A percentile compares a stretch with the other conserved stretches of the same genome.
phyloP scores from a whole-genome alignment of 2,113 vertebrate species.

The Centropus unirufus region DNA sequence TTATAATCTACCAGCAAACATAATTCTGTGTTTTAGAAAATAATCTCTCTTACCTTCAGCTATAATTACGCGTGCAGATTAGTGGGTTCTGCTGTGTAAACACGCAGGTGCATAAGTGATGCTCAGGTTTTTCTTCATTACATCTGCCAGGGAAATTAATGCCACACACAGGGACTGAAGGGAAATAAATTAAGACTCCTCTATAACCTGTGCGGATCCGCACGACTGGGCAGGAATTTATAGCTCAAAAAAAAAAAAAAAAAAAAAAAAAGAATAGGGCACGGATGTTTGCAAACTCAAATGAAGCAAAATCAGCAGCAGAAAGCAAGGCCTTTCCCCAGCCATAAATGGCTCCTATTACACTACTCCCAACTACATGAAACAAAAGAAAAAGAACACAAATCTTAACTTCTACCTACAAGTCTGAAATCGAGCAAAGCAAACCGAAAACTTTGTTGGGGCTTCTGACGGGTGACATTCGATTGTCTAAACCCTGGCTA shows the following conservation, averaged over 20 bases:
- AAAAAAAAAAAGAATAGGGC: background rate
- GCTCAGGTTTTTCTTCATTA: constrained; percentile 64
- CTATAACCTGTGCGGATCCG: background rate
- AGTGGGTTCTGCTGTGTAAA: constrained; percentile 65
- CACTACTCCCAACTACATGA: background rate
- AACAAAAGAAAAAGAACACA: background rate
- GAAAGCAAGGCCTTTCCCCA: constrained; percentile 32
- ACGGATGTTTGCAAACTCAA: background rate
- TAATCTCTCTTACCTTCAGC: constrained; percentile 50
- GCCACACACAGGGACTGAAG: constrained; percentile 37
- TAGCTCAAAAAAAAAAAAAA: background rate
- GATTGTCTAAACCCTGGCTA: background rate
- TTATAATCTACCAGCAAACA: constrained; percentile 68
- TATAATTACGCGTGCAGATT: constrained; percentile 54
- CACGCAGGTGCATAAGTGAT: constrained; percentile 45
- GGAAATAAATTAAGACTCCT: constrained; percentile 51
- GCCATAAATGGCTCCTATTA: constrained; percentile 3
- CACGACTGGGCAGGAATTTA: constrained; percentile 18
- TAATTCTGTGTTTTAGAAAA: constrained; percentile 63
- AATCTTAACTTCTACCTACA: background rate
- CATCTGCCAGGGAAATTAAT: constrained; percentile 50
- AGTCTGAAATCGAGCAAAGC: constrained; percentile 25
- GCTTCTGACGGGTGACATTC: background rate
- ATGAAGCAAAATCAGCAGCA: constrained; percentile 43
- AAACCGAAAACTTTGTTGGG: constrained; percentile 1